These are phyloP conservation scores for Cervus canadensis DNA, from an alignment of 2,113 vertebrate genomes.

Conservation along the genomic window DNA sequence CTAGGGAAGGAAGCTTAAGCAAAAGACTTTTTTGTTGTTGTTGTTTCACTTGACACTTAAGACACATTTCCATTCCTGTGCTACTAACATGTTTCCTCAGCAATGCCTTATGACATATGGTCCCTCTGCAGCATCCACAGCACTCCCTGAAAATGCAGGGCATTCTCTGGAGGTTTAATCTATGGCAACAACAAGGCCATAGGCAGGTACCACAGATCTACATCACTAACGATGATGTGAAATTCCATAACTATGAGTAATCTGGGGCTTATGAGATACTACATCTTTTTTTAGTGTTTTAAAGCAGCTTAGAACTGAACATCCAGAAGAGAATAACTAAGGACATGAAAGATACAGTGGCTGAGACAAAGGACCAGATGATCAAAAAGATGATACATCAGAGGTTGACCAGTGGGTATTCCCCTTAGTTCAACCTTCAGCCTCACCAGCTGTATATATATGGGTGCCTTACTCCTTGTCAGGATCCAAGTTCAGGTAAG, in stretches of 20 bases:
- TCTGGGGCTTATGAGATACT: not conserved
- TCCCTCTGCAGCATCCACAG: not conserved
- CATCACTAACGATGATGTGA: not conserved
- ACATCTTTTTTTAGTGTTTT: not conserved
- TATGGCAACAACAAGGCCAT: slow-evolving; percentile 43
- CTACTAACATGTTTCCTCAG: not conserved
- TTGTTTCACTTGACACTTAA: not conserved
- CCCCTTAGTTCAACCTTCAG: not conserved
- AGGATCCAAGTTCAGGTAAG: not conserved
- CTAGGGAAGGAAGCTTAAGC: not conserved
- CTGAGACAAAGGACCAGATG: not conserved
- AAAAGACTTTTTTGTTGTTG: not conserved
- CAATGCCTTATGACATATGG: not conserved
- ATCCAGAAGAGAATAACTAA: not conserved
- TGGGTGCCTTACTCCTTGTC: not conserved
- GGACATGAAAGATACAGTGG: not conserved
- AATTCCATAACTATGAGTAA: slow-evolving; percentile 2
- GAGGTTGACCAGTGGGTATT: not conserved
- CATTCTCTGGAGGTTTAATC: slow-evolving; percentile 61
- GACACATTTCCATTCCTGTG: not conserved
- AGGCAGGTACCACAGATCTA: not conserved
- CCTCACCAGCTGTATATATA: not conserved
- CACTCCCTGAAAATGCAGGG: slow-evolving; percentile 21
- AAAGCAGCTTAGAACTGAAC: not conserved
- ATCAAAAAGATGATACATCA: not conserved